Base-by-base conservation (phyloP, 2,797 vertebrate genomes). In the Limnodromus scolopaceus region DNA sequence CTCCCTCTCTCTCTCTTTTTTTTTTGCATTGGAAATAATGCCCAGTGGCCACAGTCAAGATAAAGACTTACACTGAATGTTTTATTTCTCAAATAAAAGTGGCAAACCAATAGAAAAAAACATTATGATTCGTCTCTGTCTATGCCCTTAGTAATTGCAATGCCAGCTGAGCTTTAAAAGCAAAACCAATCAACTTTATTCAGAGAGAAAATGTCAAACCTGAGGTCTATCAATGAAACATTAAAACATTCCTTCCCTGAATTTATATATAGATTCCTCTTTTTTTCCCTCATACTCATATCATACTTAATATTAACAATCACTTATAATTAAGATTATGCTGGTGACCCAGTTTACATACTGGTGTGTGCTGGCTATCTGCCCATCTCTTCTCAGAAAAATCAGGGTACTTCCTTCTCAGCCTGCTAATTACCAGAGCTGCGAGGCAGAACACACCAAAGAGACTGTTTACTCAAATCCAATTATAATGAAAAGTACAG, bases 341-440 rank as follows among this genome's bases (percentile, higher is more conserved):
- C 27, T 77, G 48, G 13, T 97, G 95, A 96, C 92, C 93, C 71
- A 92, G 70, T 96, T 96, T 76, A 90, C 28, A 36, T 16, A 70
- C 24, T 80, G 84, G 75, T 93, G 88, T 49, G 45, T 48, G 71
- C 80, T 96, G 94, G 95, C 94, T 75, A 92, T 20, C 64, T 85
- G 94, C 94, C 96, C 83, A 87, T 34, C 66, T 66, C 80, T 89
- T 90, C 95, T 96, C 77, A 91, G 92, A 61, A 93, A 94, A 94
- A 95, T 61, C 70, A 94, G 84, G 80, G 83, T 95, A 96, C 92
- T 95, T 96, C 95, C 90, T 96, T 96, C 94, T 96, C 88, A 96
- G 94, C 77, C 66, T 93, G 88, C 85, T 96, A 96, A 96, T 95
- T 94, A 97, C 66, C 53, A 70, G 83, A 85, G 88, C 90, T 77